Evolutionary conservation across 2,888 invertebrate genomes (phyloP).

Genomic region (Amphipyra berbera): DNA sequence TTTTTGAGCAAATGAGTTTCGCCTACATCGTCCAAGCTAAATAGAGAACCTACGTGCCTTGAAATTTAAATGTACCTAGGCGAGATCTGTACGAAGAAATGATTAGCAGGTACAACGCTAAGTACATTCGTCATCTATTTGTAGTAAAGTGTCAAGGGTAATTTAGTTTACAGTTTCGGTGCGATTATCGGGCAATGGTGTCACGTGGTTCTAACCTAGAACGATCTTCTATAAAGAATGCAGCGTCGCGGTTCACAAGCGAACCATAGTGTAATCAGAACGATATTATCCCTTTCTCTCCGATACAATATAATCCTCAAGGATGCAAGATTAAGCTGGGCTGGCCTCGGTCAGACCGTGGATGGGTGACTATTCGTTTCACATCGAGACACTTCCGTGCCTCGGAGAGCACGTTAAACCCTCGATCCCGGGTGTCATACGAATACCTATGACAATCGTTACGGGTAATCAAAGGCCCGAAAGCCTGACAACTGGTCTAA

Average conservation of each 20-base stretch:
- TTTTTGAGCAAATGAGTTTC: slow-evolving; percentile 51
- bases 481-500: no score
- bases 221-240: slow-evolving; percentile 51
- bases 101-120: slow-evolving; percentile 40
- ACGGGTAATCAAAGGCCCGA: no score
- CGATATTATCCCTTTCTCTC: no score
- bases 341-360: no score
- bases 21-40: slow-evolving; percentile 36
- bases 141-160: slow-evolving; percentile 53
- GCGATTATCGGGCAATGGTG: slow-evolving; percentile 48
- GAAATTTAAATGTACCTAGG: slow-evolving; percentile 16
- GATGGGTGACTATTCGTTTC: no score
- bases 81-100: slow-evolving; percentile 28
- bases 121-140: slow-evolving; percentile 54
- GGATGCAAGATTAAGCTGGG: background rate
- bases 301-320: no score
- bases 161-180: slow-evolving; percentile 54
- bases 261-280: slow-evolving; percentile 2
- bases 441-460: no score
- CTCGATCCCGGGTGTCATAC: no score
- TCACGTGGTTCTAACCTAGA: slow-evolving; percentile 57
- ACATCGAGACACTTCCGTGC: no score
- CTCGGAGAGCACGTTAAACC: no score
- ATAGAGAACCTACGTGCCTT: slow-evolving; percentile 32
- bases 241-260: slow-evolving; percentile 34